Evolutionary conservation across 2,797 vertebrate species (phyloP), one percentile per base, ranked within the genome.

Genomic region (Squalus acanthias): DNA sequence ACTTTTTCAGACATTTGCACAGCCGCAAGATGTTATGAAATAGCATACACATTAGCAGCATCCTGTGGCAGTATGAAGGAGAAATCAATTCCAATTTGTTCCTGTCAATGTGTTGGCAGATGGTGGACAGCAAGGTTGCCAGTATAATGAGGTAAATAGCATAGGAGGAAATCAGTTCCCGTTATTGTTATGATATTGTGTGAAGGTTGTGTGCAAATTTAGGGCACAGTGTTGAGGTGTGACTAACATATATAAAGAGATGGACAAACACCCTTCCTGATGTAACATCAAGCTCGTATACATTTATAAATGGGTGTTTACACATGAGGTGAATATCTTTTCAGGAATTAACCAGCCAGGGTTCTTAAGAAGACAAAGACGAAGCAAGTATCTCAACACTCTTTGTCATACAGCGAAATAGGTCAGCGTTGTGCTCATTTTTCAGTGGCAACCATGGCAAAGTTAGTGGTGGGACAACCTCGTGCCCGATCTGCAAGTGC

Each of bases 71-170:
- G 69, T 9, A 57, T 57, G 72, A 95, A n/a, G 94, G 70, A 95
- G 94, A 95, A 95, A 95, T 95, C 94, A 95, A 95, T 95, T 72
- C 26, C 94, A 95, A 95, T 95, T 95, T 95, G 94, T 76, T 76
- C 53, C 94, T 95, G 94, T 95, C 94, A 95, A 76, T 53, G 50
- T 72, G 94, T 76, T 95, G 94, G 94, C 94, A 95, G 94, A 95
- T 76, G 94, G 94, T 95, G 72, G 94, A 95, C 94, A 95, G 94
- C 50, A 95, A 95, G 72, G 94, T 74, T 74, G 50, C 67, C 94
- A 95, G 69, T n/a, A 46, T 95, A 95, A 95, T 95, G 70, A 95
- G 70, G 94, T 95, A 95, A 95, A 95, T 60, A 57, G 72, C 70
- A 53, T 33, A 17, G 70, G 39, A 53, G 50, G 29, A 95, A 95